A percentile compares a stretch with the other conserved stretches of the same genome.
Conservation (phyloP, 2,113 vertebrate genomes). For the Chloropsis hardwickii region DNA sequence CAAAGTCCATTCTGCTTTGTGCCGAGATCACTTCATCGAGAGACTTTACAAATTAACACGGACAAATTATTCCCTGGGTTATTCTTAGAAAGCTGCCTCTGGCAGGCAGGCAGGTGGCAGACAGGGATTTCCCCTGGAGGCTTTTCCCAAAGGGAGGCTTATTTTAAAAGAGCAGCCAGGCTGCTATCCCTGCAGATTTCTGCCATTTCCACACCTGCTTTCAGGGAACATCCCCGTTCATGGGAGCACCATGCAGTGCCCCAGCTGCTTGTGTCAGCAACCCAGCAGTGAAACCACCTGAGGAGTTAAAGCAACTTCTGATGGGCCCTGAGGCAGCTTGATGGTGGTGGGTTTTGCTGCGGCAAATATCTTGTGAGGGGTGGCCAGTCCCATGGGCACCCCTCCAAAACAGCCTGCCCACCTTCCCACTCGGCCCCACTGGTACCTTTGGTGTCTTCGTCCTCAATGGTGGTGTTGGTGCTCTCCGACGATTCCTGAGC, state of each 20-base stretch:
- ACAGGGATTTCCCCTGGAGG: slow-evolving; percentile 29
- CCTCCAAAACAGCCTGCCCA: neutral
- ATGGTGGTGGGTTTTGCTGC: neutral
- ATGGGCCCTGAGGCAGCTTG: neutral
- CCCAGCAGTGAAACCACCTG: neutral
- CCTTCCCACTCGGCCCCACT: neutral
- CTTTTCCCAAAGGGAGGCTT: neutral
- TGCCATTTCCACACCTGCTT: neutral
- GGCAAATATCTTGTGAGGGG: neutral
- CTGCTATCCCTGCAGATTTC: neutral
- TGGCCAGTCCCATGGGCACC: neutral
- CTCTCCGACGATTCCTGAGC: slow-evolving; percentile 96
- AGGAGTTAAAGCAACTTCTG: neutral
- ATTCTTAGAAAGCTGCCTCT: slow-evolving; percentile 41
- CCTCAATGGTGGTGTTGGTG: slow-evolving; percentile 97
- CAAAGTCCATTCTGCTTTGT: slow-evolving; percentile 31
- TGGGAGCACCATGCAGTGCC: neutral
- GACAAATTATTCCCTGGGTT: slow-evolving; percentile 24
- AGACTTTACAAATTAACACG: slow-evolving; percentile 69
- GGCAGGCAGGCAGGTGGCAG: neutral
- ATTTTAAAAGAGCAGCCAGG: neutral
- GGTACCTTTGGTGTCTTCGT: slow-evolving; percentile 95
- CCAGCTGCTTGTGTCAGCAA: rapidly evolving
- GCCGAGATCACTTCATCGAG: neutral
- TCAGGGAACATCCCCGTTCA: neutral